A percentile compares a stretch with the other conserved stretches of the same genome.
phyloP scores from a whole-genome alignment of 2,888 invertebrate species.

The Pseudanteris insignis region DNA sequence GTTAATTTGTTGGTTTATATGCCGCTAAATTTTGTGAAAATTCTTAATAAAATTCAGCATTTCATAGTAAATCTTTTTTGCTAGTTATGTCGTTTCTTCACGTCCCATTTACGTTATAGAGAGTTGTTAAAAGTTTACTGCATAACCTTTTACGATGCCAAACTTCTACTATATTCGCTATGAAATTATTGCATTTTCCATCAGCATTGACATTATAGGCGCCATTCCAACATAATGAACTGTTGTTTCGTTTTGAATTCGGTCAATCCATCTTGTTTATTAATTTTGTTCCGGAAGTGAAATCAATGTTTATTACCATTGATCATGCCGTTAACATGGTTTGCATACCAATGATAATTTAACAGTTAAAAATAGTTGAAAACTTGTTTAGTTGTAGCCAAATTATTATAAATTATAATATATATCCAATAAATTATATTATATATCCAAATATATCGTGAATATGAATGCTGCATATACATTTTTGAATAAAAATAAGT shows the following conservation, averaged over 20 bases:
- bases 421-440: too few relatives aligned
- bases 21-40: conserved; percentile 28
- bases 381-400: too few relatives aligned
- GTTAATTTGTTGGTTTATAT: conserved; percentile 28
- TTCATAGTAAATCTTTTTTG: conserved; percentile 29
- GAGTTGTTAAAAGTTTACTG: conserved; percentile 35
- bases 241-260: conserved; percentile 4
- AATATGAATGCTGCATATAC: too few relatives aligned
- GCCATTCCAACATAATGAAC: conserved; percentile 27
- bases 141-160: conserved; percentile 26
- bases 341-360: too few relatives aligned
- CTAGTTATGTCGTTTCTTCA: conserved; percentile 23
- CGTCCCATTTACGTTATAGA: conserved; percentile 13
- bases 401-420: too few relatives aligned
- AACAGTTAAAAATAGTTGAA: too few relatives aligned
- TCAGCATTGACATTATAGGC: conserved; percentile 14
- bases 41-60: conserved; percentile 35
- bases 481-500: too few relatives aligned
- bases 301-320: neutral
- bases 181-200: conserved; percentile 29
- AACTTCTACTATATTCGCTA: conserved; percentile 8
- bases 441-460: too few relatives aligned
- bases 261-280: conserved; percentile 6
- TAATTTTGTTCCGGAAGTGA: neutral
- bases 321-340: conserved; percentile 8